Evolutionary conservation across 1,140 invertebrate species (phyloP).

Genomic region (Tenebrio molitor): DNA sequence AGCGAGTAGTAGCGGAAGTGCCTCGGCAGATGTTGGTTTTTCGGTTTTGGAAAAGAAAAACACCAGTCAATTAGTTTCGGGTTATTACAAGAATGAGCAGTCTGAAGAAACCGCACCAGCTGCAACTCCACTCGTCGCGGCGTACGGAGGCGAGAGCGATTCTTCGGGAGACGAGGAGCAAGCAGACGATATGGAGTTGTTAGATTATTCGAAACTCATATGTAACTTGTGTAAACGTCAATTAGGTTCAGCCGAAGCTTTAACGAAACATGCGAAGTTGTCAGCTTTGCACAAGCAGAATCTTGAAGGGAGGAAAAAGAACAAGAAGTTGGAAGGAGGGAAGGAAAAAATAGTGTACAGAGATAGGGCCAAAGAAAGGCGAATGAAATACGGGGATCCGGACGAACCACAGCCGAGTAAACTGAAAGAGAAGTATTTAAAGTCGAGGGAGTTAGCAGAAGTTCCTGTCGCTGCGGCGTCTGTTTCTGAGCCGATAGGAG

Average conservation of each 20-base stretch:
- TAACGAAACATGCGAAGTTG: conserved; percentile 92
- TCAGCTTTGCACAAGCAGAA: conserved; percentile 98
- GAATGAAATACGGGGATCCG: conserved; percentile 94
- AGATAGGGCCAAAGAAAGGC: conserved; percentile 95
- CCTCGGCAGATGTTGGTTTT: conserved; percentile 91
- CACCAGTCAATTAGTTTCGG: conserved; percentile 42
- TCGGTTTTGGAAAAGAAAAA: conserved; percentile 84
- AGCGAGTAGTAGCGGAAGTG: conserved; percentile 62
- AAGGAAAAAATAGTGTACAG: conserved; percentile 72
- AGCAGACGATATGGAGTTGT: conserved; percentile 74
- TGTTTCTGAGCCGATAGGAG: conserved; percentile 76
- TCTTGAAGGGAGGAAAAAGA: conserved; percentile 70
- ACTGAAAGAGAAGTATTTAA: conserved; percentile 74
- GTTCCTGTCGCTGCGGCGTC: conserved; percentile 62
- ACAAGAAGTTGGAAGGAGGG: conserved; percentile 64
- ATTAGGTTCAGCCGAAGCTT: conserved; percentile 90
- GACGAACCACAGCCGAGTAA: conserved; percentile 81
- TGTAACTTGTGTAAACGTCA: conserved; percentile 97
- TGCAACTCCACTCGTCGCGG: conserved; percentile 76
- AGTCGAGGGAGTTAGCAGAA: conserved; percentile 64
- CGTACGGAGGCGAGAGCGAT: conserved; percentile 80
- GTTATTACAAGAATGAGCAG: conserved; percentile 51
- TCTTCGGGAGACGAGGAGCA: conserved; percentile 69
- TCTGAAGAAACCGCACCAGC: conserved; percentile 29
- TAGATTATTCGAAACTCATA: conserved; percentile 92